These are phyloP conservation scores for Drosophila hamatofila DNA, from an alignment of 2,888 invertebrate genomes.

Conservation along the genomic window DNA sequence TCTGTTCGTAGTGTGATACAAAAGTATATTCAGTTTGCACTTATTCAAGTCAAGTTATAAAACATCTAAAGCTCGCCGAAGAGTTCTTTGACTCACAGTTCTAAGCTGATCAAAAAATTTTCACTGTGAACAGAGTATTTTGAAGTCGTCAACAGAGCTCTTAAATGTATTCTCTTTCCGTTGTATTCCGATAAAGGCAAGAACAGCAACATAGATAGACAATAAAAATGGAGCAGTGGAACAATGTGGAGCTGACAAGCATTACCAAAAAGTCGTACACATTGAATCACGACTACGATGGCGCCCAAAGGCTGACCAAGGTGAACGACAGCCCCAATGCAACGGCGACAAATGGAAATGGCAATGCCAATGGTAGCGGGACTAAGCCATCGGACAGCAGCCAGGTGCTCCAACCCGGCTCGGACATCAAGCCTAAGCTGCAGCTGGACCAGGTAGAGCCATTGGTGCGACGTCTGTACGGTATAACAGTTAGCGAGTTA, in stretches of 20 bases:
- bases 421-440: slow-evolving; percentile 83
- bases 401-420: slow-evolving; percentile 82
- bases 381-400: slow-evolving; percentile 20
- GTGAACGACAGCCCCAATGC: slow-evolving; percentile 26
- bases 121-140: slow-evolving; percentile 2
- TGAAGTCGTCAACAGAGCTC: background rate
- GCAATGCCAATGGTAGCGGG: slow-evolving; percentile 29
- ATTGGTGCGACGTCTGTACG: slow-evolving; percentile 83
- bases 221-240: slow-evolving; percentile 78
- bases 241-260: slow-evolving; percentile 81
- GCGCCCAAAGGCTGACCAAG: slow-evolving; percentile 51
- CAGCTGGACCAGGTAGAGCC: slow-evolving; percentile 77
- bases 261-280: slow-evolving; percentile 84
- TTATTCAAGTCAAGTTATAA: background rate
- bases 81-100: too few species aligned
- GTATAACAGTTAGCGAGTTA: slow-evolving; percentile 82
- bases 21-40: background rate
- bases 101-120: too few species aligned
- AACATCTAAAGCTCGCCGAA: background rate
- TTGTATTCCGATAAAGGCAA: slow-evolving; percentile 43
- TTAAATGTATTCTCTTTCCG: slow-evolving; percentile 18
- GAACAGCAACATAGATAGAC: slow-evolving; percentile 14
- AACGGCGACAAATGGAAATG: slow-evolving; percentile 32
- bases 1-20: background rate
- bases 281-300: slow-evolving; percentile 81